Base-by-base conservation (phyloP, 2,113 vertebrate genomes). In the Hepsetus odoe region DNA sequence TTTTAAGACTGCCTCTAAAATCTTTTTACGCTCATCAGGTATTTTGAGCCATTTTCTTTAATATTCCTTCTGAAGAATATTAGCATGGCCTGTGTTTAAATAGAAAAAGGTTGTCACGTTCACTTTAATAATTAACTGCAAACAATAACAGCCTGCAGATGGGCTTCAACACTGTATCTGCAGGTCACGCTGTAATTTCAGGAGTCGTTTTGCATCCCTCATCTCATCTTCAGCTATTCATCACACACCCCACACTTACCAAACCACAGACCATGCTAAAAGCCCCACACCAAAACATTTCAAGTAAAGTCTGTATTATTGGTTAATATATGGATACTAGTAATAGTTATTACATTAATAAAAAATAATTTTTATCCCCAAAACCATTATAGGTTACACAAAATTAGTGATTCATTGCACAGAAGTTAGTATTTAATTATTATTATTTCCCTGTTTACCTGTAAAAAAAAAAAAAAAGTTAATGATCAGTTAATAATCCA, bases 131-230 rank as follows among this genome's bases (percentile, higher is more conserved):
- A n/a, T n/a, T n/a, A n/a, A n/a, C 77, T 61, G 80, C 77, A 80
- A 91, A 87, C 86, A 84, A 74, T 87, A 46, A 90, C 88, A 85
- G 75, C 6, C 80, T 87, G 88, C 91, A 92, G 91, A 92, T 92
- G 91, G 89, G 82, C 70, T 85, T 76, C 9, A 61, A 55, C 7
- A 69, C 55, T 75, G 83, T 82, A 74, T 74, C 76, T 75, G 72
- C 28, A 84, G 76, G 90, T 87, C 85, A 90, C 79, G 89, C 88
- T 90, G 87, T 87, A 80, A 90, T 89, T 91, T 89, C 76, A 20
- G 16, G 18, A 20, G 46, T 14, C 80, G 55, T 79, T 74, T 88
- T 82, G 87, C 86, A 83, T 85, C 72, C 89, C 79, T 93, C 90
- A 92, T 89, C 92, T 70, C 89, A 90, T 89, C 86, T 88, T 65